A percentile compares a stretch with the other conserved stretches of the same genome.
Evolutionary conservation across 1,140 invertebrate genomes (phyloP).

Genomic region (Pararge aegeria): DNA sequence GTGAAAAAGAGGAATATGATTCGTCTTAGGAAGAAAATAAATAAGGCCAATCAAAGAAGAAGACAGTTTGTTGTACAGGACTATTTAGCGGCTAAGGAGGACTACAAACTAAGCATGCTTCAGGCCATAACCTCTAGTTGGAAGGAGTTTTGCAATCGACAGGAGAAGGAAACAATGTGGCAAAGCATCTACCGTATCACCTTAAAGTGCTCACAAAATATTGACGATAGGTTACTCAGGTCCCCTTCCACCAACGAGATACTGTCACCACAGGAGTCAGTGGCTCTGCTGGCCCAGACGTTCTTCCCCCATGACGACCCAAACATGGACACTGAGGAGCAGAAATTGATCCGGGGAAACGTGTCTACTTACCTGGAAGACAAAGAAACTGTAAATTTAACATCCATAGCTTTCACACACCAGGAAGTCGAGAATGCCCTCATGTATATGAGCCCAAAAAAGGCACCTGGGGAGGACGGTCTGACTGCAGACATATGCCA

Average conservation of each 20-base stretch:
- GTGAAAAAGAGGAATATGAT: background rate
- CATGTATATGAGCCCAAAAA: background rate
- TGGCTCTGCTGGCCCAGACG: background rate
- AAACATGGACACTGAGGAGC: background rate
- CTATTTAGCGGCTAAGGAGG: background rate
- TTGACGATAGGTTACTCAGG: background rate
- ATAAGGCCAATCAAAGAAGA: background rate
- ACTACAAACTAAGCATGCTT: background rate
- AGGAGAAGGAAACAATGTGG: slow-evolving; percentile 6
- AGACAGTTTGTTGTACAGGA: background rate
- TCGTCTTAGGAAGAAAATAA: background rate
- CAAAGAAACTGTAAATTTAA: background rate
- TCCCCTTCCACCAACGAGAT: background rate
- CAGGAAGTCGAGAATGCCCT: background rate
- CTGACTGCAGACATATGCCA: slow-evolving; percentile 8
- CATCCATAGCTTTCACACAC: background rate
- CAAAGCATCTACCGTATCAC: background rate
- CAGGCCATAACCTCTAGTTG: background rate
- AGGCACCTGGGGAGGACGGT: slow-evolving; percentile 8
- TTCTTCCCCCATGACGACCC: slow-evolving; percentile 9
- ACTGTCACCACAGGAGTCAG: background rate
- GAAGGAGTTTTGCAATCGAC: background rate
- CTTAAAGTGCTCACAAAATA: background rate
- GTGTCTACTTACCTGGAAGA: background rate
- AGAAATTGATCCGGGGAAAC: background rate